Base-by-base conservation (phyloP, 1,140 invertebrate genomes). In the Conus betulinus region DNA sequence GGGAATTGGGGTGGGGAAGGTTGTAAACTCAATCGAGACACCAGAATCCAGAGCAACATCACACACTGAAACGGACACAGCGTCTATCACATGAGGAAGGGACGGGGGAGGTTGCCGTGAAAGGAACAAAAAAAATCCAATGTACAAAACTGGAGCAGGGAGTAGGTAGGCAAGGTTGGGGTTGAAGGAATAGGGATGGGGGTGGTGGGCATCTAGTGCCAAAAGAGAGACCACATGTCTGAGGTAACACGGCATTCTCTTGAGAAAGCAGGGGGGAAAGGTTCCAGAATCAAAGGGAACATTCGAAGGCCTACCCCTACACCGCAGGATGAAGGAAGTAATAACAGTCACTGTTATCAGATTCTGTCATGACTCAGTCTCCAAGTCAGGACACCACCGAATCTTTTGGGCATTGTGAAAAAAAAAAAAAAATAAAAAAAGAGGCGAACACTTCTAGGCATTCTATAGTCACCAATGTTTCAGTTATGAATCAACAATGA, bases 241-340 rank as follows among this genome's bases (percentile, higher is more conserved):
- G 67, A 71, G 67, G 67, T 71, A 71, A 71, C 67, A 71, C 67
- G 67, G 67, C 67, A 71, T 71, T 71, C 67, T 23, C 6, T 71
- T 20, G 20, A 71, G 20, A 8, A 60, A 60, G 8, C 57, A 60
- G 57, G 57, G 57, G 57, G 1, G 57, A 11, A 15, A 15, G 57
- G 57, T 60, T 39, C 0, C 39, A 39, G 39, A 39, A 39, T 39
- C 39, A 39, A 39, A 39, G 39, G 39, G 39, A 39, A 39, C 39
- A 39, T 39, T 39, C 39, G 39, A 39, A 39, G 39, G 39, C 39
- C 10, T 63, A 11, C 17, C 17, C 60, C 11, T 63, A 63, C 60
- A 63, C 17, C 17, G 60, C 17, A 63, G 60, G 60, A 63, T 63
- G 60, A 71, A 71, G 20, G 20, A 71, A 23, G 20, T 17, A 71